phyloP scores from a whole-genome alignment of 2,797 vertebrate genomes.

The Serranus cabrilla region DNA sequence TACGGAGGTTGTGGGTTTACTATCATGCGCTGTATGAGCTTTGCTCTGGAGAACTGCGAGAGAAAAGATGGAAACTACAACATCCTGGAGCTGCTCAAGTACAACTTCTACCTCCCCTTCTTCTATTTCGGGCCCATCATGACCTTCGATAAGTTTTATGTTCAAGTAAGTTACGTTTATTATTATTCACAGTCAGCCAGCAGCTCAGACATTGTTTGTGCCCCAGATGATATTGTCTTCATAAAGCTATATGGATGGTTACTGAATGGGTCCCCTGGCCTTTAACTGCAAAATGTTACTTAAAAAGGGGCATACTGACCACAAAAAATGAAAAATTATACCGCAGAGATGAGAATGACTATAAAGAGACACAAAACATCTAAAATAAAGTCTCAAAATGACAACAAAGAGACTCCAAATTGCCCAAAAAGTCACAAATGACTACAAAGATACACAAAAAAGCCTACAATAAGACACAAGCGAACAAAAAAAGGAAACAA shows the following conservation, averaged over 20 bases:
- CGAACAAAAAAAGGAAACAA: no score
- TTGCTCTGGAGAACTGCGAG: slow-evolving; percentile 93
- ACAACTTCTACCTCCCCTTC: slow-evolving; percentile 99
- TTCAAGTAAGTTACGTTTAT: slow-evolving; percentile 85
- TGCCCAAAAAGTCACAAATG: no score
- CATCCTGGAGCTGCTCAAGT: slow-evolving; percentile 95
- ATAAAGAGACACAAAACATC: no score
- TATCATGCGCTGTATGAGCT: slow-evolving; percentile 96
- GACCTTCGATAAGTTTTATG: slow-evolving; percentile 94
- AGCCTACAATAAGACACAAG: no score
- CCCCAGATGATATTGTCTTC: neutral
- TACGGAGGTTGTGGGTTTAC: slow-evolving; percentile 95
- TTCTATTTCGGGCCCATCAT: slow-evolving; percentile 99
- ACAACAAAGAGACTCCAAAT: no score
- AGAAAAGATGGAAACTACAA: slow-evolving; percentile 91
- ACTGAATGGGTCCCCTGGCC: no score
- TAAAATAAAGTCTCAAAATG: no score
- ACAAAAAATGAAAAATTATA: no score
- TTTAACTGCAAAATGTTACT: no score
- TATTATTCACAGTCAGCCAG: neutral
- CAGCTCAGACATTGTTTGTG: neutral
- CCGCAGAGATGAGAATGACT: no score
- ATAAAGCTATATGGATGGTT: neutral
- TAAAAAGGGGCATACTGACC: no score
- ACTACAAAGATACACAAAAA: no score